These are phyloP conservation scores for Epistrophe eligans DNA, from an alignment of 2,888 invertebrate species.

Conservation along the genomic window DNA sequence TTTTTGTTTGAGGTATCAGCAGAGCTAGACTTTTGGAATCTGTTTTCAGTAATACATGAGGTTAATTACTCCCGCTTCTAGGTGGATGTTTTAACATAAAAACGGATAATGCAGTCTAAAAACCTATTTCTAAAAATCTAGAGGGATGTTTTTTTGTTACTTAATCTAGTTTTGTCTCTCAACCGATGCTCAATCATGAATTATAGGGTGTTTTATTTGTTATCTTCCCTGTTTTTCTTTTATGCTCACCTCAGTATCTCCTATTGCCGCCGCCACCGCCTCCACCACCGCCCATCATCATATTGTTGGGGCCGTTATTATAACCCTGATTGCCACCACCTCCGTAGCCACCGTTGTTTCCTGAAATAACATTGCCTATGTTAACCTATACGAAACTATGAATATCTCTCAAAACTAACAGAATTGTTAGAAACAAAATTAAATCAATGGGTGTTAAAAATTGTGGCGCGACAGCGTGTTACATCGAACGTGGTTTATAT, in stretches of 20 bases:
- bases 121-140: constrained; percentile 49
- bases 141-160: constrained; percentile 9
- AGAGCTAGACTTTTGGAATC: constrained; percentile 48
- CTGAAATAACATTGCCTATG: constrained; percentile 56
- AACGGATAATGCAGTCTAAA: constrained; percentile 12
- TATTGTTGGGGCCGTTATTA: constrained; percentile 65
- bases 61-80: constrained; percentile 12
- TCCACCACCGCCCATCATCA: constrained; percentile 68
- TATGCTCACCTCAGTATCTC: constrained; percentile 70
- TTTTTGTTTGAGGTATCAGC: constrained; percentile 49
- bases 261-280: constrained; percentile 70
- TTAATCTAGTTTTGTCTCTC: constrained; percentile 18
- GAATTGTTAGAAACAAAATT: neutral
- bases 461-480: constrained; percentile 84
- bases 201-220: neutral
- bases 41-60: constrained; percentile 20
- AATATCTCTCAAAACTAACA: neutral
- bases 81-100: constrained; percentile 4
- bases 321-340: constrained; percentile 71
- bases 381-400: constrained; percentile 43
- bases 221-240: neutral
- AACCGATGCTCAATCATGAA: constrained; percentile 20
- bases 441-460: neutral
- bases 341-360: constrained; percentile 66
- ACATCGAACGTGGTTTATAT: constrained; percentile 78